Conservation (phyloP, 2,113 vertebrate species). For the Taurulus bubalis region DNA sequence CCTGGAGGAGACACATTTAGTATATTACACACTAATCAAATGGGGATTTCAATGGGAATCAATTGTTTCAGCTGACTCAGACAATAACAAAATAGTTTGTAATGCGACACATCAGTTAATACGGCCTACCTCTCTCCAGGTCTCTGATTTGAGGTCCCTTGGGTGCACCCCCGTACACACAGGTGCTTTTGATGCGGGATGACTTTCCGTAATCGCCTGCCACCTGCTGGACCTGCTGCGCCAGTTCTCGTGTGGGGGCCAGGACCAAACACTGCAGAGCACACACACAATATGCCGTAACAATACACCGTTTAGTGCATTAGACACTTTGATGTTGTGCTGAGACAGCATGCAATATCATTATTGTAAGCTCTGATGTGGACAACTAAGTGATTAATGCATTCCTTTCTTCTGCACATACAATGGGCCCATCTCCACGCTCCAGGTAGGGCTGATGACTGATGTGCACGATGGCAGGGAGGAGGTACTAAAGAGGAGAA, state of each 20-base stretch:
- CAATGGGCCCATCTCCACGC: constrained; percentile 96
- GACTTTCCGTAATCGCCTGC: constrained; percentile 94
- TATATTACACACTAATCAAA: not conserved
- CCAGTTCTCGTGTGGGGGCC: constrained; percentile 95
- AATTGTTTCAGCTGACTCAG: not conserved
- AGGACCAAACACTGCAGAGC: constrained; percentile 90
- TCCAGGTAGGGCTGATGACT: constrained; percentile 98
- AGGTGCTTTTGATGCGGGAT: constrained; percentile 94
- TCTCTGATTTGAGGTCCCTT: constrained; percentile 97
- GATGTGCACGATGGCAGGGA: constrained; percentile 97
- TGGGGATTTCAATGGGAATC: not conserved
- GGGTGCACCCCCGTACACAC: constrained; percentile 95
- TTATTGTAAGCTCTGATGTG: not conserved
- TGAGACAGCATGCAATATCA: not conserved
- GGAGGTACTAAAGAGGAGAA: constrained; percentile 88
- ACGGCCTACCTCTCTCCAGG: constrained; percentile 90
- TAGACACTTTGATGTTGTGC: not conserved
- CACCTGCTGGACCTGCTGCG: constrained; percentile 96
- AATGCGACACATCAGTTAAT: not conserved
- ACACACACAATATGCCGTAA: not conserved
- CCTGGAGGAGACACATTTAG: constrained; percentile 77
- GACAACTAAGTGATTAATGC: not conserved
- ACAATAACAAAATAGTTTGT: not conserved
- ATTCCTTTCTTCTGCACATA: constrained; percentile 79
- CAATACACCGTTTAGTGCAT: not conserved